Conservation (phyloP, 2,888 invertebrate species). For the Heliconius sara region DNA sequence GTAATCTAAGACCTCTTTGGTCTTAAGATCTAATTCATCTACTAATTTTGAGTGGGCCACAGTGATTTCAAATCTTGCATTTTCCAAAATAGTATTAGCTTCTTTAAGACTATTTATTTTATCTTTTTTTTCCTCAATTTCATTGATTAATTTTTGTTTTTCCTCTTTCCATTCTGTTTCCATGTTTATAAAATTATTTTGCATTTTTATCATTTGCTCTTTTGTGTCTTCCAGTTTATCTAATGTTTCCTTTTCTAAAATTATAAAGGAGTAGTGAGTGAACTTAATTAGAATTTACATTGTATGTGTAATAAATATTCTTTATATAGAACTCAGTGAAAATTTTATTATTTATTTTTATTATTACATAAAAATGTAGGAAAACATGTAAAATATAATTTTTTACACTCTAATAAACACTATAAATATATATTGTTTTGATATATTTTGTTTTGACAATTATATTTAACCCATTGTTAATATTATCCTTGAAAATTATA, state of each 20-base stretch:
- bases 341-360: too few relatives aligned
- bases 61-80: conserved; percentile 78
- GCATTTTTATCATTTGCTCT: conserved; percentile 92
- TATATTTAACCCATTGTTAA: too few relatives aligned
- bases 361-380: too few relatives aligned
- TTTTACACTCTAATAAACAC: too few relatives aligned
- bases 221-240: conserved; percentile 90
- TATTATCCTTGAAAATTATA: too few relatives aligned
- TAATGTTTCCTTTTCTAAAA: conserved; percentile 86
- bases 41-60: conserved; percentile 81
- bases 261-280: background rate
- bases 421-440: too few relatives aligned
- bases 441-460: too few relatives aligned
- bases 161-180: conserved; percentile 89
- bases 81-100: conserved; percentile 80
- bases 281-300: background rate
- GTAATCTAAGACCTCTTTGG: conserved; percentile 70
- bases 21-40: conserved; percentile 80
- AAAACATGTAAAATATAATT: too few relatives aligned
- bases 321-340: too few relatives aligned
- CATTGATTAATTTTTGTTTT: conserved; percentile 81
- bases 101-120: conserved; percentile 83
- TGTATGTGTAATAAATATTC: background rate
- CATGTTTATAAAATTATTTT: conserved; percentile 88
- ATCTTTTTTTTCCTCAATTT: conserved; percentile 83